Conservation (phyloP, 53 echinoderm and acorn worm genomes). For the Holothuria scabra region DNA sequence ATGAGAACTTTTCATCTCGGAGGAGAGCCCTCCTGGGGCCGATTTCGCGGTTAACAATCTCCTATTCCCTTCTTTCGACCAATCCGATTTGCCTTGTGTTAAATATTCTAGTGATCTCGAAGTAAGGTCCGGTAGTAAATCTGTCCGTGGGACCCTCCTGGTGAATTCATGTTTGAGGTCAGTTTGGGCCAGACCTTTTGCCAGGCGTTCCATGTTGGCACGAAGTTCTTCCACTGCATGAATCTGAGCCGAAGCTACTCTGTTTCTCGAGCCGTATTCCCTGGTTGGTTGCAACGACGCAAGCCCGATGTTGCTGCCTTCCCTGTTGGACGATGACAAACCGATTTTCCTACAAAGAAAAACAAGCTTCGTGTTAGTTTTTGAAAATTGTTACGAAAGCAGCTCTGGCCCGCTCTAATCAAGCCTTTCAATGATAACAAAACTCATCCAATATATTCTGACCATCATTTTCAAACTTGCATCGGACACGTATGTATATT, state of each 20-base stretch:
- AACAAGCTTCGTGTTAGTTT: too few species aligned
- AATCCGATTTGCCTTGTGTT: too few species aligned
- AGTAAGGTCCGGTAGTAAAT: not conserved
- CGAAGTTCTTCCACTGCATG: conserved; percentile 22
- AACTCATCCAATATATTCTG: too few species aligned
- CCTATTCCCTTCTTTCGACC: not conserved
- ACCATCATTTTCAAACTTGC: too few species aligned
- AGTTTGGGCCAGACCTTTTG: not conserved
- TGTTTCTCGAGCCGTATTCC: not conserved
- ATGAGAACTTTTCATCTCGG: not conserved
- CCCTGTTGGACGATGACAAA: too few species aligned
- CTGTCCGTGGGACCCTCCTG: not conserved
- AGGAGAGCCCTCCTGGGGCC: not conserved
- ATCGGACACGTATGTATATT: too few species aligned
- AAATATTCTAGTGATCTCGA: not conserved
- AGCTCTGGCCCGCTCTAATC: too few species aligned
- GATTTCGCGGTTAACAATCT: conserved; percentile 10
- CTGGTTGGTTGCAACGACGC: too few species aligned
- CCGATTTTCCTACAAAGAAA: too few species aligned
- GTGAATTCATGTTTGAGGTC: conserved; percentile 2
- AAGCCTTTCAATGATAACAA: too few species aligned
- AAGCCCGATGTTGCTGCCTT: too few species aligned
- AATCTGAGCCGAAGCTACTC: conserved; percentile 8
- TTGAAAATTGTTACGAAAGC: too few species aligned
- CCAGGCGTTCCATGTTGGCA: conserved; percentile 18